A percentile compares a stretch with the other conserved stretches of the same genome.
These are phyloP conservation scores for Petrocephalus schoutedeni DNA, from an alignment of 2,797 vertebrate species.

Conservation along the genomic window DNA sequence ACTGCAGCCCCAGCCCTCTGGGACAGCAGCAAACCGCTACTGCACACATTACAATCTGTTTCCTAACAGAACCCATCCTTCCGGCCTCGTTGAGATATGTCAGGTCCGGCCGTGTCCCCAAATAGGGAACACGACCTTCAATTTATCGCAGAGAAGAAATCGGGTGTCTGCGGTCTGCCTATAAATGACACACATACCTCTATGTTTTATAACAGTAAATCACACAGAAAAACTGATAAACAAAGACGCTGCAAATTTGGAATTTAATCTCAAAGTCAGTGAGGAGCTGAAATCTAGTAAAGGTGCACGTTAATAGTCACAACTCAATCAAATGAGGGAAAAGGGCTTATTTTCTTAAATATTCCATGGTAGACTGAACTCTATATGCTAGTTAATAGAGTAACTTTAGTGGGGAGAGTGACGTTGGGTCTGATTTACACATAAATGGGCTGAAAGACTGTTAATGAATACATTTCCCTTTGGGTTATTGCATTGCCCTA, in stretches of 20 bases:
- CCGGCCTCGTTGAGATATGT: not conserved
- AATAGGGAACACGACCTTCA: not conserved
- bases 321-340: not conserved
- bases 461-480: not conserved
- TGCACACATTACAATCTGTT: not conserved
- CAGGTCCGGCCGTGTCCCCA: not conserved
- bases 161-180: not conserved
- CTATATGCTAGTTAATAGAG: not conserved
- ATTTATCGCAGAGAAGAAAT: not conserved
- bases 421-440: constrained; percentile 12
- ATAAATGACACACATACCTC: not conserved
- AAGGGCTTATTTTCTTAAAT: constrained; percentile 1
- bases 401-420: not conserved
- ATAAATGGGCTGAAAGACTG: constrained; percentile 14
- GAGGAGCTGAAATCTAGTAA: not conserved
- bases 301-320: not conserved
- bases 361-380: not conserved
- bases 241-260: not conserved
- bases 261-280: not conserved
- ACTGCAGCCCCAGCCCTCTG: not conserved
- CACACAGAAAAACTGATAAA: not conserved
- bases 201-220: not conserved
- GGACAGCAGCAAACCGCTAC: not conserved
- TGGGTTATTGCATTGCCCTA: not conserved
- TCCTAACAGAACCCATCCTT: not conserved